Percentiles rank a stretch among this genome's conserved stretches.
Evolutionary conservation across 2,113 vertebrate genomes (phyloP).

Genomic region (Microtus ochrogaster): DNA sequence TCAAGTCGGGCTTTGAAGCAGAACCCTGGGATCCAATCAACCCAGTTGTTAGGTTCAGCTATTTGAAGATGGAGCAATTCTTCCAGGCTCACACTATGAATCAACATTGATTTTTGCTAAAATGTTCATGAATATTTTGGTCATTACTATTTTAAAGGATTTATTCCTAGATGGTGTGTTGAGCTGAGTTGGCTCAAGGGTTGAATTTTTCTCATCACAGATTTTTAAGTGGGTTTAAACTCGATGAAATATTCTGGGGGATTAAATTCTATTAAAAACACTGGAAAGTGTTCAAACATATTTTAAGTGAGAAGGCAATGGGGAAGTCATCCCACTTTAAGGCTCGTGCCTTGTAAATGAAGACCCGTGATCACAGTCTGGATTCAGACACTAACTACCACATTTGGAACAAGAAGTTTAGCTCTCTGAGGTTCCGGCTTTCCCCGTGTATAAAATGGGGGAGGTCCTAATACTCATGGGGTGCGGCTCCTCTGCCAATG

Average conservation of each 20-base stretch:
- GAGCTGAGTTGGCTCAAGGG: conserved; percentile 33
- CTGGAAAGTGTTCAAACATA: not conserved
- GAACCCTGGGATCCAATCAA: not conserved
- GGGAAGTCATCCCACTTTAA: not conserved
- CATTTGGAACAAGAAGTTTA: not conserved
- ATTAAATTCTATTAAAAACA: conserved; percentile 47
- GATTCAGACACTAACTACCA: not conserved
- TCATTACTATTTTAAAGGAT: conserved; percentile 25
- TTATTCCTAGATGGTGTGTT: not conserved
- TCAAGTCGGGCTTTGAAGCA: not conserved
- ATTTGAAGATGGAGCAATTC: not conserved
- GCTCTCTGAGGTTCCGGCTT: not conserved
- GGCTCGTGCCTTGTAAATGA: not conserved
- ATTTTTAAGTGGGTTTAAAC: conserved; percentile 50
- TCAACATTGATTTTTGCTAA: not conserved
- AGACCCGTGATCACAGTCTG: too few relatives aligned
- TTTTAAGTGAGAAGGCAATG: not conserved
- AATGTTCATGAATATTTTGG: conserved; percentile 37
- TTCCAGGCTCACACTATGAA: not conserved
- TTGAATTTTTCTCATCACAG: not conserved
- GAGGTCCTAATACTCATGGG: rapidly evolving
- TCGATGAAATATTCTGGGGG: conserved; percentile 15
- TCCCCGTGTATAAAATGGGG: conserved; percentile 1
- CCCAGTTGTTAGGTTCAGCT: not conserved
- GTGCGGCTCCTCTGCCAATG: not conserved